These are phyloP conservation scores for Ctenochaetus hawaiiensis DNA, from an alignment of 2,797 vertebrate species.

Conservation along the genomic window DNA sequence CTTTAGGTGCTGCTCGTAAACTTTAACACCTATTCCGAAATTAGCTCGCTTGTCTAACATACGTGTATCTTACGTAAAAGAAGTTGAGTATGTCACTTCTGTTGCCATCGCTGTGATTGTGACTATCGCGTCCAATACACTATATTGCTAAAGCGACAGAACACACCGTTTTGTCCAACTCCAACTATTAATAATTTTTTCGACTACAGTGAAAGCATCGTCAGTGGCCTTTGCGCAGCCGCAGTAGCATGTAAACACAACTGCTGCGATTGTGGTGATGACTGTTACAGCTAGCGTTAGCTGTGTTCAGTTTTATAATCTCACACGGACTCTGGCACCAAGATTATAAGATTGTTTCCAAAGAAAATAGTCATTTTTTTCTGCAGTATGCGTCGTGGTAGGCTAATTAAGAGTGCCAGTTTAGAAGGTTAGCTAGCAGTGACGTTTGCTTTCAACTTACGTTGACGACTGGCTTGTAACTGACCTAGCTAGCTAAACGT, in stretches of 20 bases:
- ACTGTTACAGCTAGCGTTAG: constrained; percentile 1
- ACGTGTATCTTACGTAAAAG: background rate
- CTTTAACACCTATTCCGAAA: accelerated
- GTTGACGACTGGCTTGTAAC: constrained; percentile 29
- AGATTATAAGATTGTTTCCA: background rate
- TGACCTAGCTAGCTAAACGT: constrained; percentile 5
- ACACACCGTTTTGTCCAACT: background rate
- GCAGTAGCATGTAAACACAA: constrained; percentile 84
- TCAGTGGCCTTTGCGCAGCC: constrained; percentile 66
- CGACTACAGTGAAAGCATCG: constrained; percentile 16
- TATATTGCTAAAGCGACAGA: accelerated
- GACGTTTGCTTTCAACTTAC: constrained; percentile 47
- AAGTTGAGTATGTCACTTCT: accelerated
- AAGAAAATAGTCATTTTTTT: background rate
- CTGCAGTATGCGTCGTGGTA: too few relatives aligned
- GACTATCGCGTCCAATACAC: accelerated
- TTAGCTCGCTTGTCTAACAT: background rate
- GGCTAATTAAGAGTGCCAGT: background rate
- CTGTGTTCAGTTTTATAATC: background rate
- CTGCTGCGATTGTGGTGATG: constrained; percentile 27
- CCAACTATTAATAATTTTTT: background rate
- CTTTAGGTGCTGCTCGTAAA: background rate
- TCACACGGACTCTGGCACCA: background rate
- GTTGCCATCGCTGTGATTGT: too few relatives aligned
- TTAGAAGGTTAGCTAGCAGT: constrained; percentile 13